phyloP scores from a whole-genome alignment of 2,113 vertebrate species.

The Chaenogobius annularis region DNA sequence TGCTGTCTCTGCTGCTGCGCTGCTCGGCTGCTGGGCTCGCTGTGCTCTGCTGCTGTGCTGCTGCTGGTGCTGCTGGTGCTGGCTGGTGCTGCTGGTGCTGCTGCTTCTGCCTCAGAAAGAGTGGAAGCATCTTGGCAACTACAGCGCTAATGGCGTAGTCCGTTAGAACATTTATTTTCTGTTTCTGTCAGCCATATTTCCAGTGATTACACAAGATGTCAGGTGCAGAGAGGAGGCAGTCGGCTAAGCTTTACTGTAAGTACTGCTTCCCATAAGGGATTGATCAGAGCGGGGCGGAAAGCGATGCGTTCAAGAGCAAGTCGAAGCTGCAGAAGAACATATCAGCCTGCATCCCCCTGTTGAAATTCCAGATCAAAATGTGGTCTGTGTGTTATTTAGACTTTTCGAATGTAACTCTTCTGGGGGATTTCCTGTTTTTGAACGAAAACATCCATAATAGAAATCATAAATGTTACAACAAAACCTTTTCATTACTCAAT shows the following conservation, averaged over 20 bases:
- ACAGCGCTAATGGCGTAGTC: not conserved
- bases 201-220: conserved; percentile 17
- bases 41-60: no score
- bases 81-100: not conserved
- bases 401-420: no score
- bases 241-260: conserved; percentile 23
- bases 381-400: not conserved
- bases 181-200: conserved; percentile 14
- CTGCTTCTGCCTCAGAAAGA: not conserved
- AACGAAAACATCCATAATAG: no score
- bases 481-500: no score
- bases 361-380: not conserved
- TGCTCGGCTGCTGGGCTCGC: not conserved
- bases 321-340: conserved; percentile 38
- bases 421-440: no score
- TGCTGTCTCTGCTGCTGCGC: not conserved
- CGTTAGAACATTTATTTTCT: conserved; percentile 10
- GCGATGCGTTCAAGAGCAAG: conserved; percentile 30
- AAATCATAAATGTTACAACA: no score
- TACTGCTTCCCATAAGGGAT: conserved; percentile 34
- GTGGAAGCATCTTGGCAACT: not conserved
- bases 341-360: conserved; percentile 37
- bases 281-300: conserved; percentile 40
- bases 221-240: conserved; percentile 7
- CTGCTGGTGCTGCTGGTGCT: not conserved